Conservation (phyloP, 2,888 invertebrate genomes). For the Charanyca ferruginea region DNA sequence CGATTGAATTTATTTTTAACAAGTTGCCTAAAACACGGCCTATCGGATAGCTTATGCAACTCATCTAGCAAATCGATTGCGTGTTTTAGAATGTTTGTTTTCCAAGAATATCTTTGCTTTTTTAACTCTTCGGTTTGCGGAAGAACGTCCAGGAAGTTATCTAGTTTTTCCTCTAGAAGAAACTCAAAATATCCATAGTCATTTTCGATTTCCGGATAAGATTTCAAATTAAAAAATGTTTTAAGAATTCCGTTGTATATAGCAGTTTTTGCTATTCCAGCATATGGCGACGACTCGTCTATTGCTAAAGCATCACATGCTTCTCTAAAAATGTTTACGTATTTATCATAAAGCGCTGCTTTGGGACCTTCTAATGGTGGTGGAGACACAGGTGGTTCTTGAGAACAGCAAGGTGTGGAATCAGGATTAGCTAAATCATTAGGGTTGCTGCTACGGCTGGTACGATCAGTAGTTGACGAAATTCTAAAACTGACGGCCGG, state of each 20-base stretch:
- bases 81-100: conserved; percentile 66
- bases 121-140: conserved; percentile 72
- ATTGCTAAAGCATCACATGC: conserved; percentile 73
- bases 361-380: conserved; percentile 25
- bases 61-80: conserved; percentile 61
- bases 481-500: background rate
- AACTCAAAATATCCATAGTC: conserved; percentile 74
- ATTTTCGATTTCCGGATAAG: conserved; percentile 69
- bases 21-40: conserved; percentile 67
- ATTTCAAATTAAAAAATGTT: conserved; percentile 70
- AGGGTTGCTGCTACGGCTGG: background rate
- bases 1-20: conserved; percentile 64
- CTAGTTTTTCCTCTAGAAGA: conserved; percentile 74
- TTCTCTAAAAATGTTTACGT: conserved; percentile 67
- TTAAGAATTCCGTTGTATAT: conserved; percentile 74
- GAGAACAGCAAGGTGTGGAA: conserved; percentile 20
- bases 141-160: conserved; percentile 73
- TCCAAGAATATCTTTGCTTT: conserved; percentile 66
- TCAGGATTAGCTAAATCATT: background rate
- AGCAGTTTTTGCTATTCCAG: conserved; percentile 66
- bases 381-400: background rate
- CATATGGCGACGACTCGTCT: conserved; percentile 59
- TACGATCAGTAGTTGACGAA: background rate
- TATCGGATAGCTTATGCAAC: conserved; percentile 60
- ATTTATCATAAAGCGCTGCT: conserved; percentile 63